Base-by-base conservation (phyloP, 1,140 invertebrate genomes). In the Leptestheria dahalacensis region DNA sequence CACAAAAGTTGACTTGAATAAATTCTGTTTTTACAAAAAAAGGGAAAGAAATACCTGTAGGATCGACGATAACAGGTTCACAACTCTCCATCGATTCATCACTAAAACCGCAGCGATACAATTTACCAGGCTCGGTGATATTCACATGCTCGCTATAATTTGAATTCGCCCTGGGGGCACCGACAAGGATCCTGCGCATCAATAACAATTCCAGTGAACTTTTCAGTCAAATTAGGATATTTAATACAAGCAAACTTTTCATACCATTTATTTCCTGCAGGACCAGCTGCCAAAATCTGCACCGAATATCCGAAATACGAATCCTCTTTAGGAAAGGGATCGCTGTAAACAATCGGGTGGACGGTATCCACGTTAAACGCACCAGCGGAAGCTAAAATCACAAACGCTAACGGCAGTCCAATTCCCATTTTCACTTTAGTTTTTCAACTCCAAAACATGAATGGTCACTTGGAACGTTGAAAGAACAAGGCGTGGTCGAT, bases 161-260 rank as follows among this genome's bases (percentile, higher is more conserved):
- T 15, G 66, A 68, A 41, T 64, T 67, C 20, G 64, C 65, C 41
- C 59, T 63, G 4, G 67, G 67, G 48, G 66, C 61, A 12, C 67
- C 67, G 59, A 66, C 61, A 18, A 68, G 28, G n/a, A 67, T 11
- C 60, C 66, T 65, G 26, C 10, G 46, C 1, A 6, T n/a, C 9
- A 50, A 50, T 50, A 10, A 50, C 9, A 18, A 18, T 23, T 50
- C 18, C 23, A n/a, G n/a, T n/a, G n/a, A n/a, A n/a, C n/a, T n/a
- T n/a, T n/a, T n/a, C n/a, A n/a, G n/a, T n/a, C n/a, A n/a, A n/a
- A n/a, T n/a, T n/a, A n/a, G n/a, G n/a, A n/a, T n/a, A n/a, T n/a
- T n/a, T n/a, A n/a, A n/a, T n/a, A n/a, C n/a, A n/a, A n/a, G n/a
- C n/a, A n/a, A n/a, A n/a, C n/a, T n/a, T n/a, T n/a, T n/a, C n/a